Percentiles rank a stretch among this genome's conserved stretches.
Evolutionary conservation across 1,140 invertebrate genomes (phyloP).

Genomic region (Drosophila arawakana): DNA sequence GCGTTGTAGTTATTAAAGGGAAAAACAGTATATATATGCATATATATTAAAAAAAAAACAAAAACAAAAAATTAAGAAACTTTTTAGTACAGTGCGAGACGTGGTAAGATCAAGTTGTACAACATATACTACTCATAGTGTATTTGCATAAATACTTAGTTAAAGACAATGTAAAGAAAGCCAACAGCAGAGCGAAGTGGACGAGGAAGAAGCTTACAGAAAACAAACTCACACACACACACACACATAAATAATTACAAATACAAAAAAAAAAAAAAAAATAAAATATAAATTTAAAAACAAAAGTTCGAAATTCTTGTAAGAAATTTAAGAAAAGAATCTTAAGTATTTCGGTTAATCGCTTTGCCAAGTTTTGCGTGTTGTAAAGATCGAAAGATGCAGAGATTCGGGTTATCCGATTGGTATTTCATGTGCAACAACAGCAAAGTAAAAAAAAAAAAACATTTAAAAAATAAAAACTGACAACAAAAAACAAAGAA

Average conservation of each 20-base stretch:
- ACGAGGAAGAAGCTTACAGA: conserved; percentile 46
- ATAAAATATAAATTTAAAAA: conserved; percentile 40
- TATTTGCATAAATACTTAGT: conserved; percentile 54
- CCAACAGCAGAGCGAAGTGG: conserved; percentile 13
- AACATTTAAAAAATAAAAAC: conserved; percentile 51
- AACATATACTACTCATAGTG: conserved; percentile 51
- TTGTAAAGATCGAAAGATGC: conserved; percentile 18
- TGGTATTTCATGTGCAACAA: conserved; percentile 65
- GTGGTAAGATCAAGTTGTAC: conserved; percentile 62
- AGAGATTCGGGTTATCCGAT: conserved; percentile 19
- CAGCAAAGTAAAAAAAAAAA: conserved; percentile 39
- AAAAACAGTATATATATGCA: conserved; percentile 24
- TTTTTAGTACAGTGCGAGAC: conserved; percentile 29
- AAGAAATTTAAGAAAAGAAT: conserved; percentile 29
- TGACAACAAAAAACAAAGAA: conserved; percentile 47
- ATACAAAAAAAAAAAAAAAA: conserved; percentile 13
- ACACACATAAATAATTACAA: conserved; percentile 25
- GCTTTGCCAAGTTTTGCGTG: conserved; percentile 21
- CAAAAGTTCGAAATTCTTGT: conserved; percentile 51
- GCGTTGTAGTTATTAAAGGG: conserved; percentile 81
- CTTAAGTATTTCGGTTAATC: conserved; percentile 40
- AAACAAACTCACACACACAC: conserved; percentile 8
- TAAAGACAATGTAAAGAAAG: conserved; percentile 72
- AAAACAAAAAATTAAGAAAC: conserved; percentile 25
- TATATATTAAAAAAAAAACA: conserved; percentile 13